Evolutionary conservation across 2,888 invertebrate species (phyloP).

Genomic region (Erpobdella octoculata): DNA sequence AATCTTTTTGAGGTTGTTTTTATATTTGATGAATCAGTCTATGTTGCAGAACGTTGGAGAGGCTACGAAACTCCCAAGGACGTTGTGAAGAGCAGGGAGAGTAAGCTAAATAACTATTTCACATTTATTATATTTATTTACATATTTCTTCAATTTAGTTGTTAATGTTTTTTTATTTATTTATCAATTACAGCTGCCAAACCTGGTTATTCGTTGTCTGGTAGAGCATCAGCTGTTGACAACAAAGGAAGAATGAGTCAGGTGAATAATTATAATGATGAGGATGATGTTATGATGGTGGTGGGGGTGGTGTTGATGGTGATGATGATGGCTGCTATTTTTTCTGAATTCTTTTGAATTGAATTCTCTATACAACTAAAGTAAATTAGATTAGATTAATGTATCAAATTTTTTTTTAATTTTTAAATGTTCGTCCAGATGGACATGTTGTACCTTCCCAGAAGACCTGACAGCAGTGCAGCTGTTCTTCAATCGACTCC

Average conservation of each 20-base stretch:
- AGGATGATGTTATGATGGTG: no score
- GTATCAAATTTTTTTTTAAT: not conserved
- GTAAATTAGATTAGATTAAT: no score
- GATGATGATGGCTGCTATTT: not conserved
- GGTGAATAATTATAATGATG: not conserved
- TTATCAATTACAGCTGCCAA: conserved; percentile 15
- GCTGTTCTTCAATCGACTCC: conserved; percentile 25
- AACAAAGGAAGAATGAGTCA: not conserved
- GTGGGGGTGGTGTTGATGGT: not conserved
- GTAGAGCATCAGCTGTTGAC: conserved; percentile 21
- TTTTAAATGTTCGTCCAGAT: not conserved
- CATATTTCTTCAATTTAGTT: not conserved
- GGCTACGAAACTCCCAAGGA: conserved; percentile 21
- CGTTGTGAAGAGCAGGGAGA: conserved; percentile 17
- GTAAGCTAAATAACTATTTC: conserved; percentile 9
- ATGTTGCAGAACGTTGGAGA: conserved; percentile 4
- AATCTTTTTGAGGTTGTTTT: no score
- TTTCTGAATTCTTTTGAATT: not conserved
- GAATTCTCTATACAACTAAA: no score
- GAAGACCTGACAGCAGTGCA: conserved; percentile 27
- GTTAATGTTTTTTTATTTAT: no score
- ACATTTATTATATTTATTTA: not conserved
- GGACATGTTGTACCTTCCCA: conserved; percentile 14
- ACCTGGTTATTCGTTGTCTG: conserved; percentile 16
- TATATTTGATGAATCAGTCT: not conserved